Evolutionary conservation across 2,113 vertebrate species (phyloP), one percentile per base, ranked within the genome.

Genomic region (Ciconia maguari): DNA sequence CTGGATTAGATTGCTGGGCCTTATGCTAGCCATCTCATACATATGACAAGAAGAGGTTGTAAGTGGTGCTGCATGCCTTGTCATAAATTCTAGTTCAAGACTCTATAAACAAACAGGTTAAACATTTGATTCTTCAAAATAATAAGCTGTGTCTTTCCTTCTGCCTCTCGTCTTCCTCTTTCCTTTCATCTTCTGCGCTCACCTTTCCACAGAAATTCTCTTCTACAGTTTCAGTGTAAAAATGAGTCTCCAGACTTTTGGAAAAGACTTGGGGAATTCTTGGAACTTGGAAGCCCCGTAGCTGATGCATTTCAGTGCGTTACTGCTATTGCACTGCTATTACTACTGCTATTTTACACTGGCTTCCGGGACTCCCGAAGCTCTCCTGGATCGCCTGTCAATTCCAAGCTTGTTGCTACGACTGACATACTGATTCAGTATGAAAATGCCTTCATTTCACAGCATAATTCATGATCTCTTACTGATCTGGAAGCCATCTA

Each of bases 301-400:
- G 29, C 2, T 69, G 44, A 30, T 51, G n/a, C 27, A 11, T 77
- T 76, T 69, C 1, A 1, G 13, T 69, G 27, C 0, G 1, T 41
- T 52, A 55, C 24, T 4, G 1, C 57, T 65, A 3, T 70, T 92
- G 38, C 38, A 55, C 24, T 4, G 1, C 57, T 65, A 3, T 70
- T 92, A 38, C 38, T 38, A 38, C 38, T 38, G 38, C 38, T 90
- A 17, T 51, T 82, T 77, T 51, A 60, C 29, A 10, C 22, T 3
- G 9, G 16, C 48, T 78, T 19, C 71, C 76, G 46, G 44, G 41
- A 13, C 41, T 78, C 24, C 61, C 2, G 0, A 36, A 61, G 26
- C 34, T 49, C 24, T 81, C 26, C 25, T 46, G 46, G 46, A 27
- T 89, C 8, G 1, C 27, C n/a, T 2, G 0, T 70, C 2, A 4